phyloP scores from a whole-genome alignment of 37 sponge, comb jelly and placozoan species.

The Chondrosia reniformis region DNA sequence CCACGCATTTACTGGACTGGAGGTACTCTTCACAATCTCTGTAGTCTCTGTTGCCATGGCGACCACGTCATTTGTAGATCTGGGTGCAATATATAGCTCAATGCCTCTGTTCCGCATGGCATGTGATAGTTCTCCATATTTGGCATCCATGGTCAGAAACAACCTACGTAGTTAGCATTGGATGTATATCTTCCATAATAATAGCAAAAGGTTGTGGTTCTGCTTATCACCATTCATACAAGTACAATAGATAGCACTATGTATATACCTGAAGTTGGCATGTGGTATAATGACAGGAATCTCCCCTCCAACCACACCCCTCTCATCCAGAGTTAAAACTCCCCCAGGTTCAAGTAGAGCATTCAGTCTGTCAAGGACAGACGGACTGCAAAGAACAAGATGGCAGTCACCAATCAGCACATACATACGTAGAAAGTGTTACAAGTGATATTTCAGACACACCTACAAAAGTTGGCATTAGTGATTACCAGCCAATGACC shows the following conservation, averaged over 20 bases:
- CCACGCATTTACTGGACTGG: background rate
- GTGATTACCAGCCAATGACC: constrained; percentile 93
- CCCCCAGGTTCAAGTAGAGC: constrained; percentile 88
- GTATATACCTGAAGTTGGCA: constrained; percentile 76
- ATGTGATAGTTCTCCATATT: constrained; percentile 88
- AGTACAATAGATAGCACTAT: background rate
- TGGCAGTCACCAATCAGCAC: background rate
- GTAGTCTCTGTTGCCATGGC: background rate
- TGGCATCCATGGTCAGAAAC: constrained; percentile 88
- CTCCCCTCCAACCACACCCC: constrained; percentile 65
- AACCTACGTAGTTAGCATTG: constrained; percentile 47
- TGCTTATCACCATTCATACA: background rate
- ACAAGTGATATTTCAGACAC: background rate
- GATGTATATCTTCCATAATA: too few relatives aligned
- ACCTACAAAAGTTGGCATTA: constrained; percentile 94
- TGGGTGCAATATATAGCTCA: constrained; percentile 66
- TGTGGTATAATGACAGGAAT: constrained; percentile 74
- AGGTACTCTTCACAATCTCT: background rate
- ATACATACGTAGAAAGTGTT: background rate
- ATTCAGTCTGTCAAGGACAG: constrained; percentile 95
- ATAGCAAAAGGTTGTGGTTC: background rate
- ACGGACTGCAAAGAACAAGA: constrained; percentile 53
- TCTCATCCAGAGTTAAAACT: constrained; percentile 76
- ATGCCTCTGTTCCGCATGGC: constrained; percentile 98
- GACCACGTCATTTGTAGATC: background rate